A percentile compares a stretch with the other conserved stretches of the same genome.
These are phyloP conservation scores for Aleiodes leptofemur DNA, from an alignment of 2,888 invertebrate genomes.

Conservation along the genomic window DNA sequence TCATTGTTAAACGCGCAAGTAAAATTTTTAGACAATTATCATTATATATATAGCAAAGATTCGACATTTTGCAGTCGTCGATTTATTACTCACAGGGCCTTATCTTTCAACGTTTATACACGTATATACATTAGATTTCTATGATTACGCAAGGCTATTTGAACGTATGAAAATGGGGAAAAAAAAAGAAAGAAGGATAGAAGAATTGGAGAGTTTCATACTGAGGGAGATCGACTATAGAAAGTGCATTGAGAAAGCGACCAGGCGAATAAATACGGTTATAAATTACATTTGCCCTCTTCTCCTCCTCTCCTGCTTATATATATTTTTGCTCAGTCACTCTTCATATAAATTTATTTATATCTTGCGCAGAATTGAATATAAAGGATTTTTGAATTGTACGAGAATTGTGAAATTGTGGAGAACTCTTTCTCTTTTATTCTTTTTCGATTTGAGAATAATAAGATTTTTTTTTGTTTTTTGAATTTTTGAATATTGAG, in stretches of 20 bases:
- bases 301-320: slow-evolving; percentile 36
- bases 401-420: too few species aligned
- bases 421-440: too few species aligned
- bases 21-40: slow-evolving; percentile 1
- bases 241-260: slow-evolving; percentile 73
- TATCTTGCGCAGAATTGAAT: too few species aligned
- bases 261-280: slow-evolving; percentile 67
- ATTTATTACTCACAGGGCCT: slow-evolving; percentile 9
- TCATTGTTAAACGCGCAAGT: not conserved
- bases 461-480: too few species aligned
- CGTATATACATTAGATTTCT: not conserved
- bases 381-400: too few species aligned
- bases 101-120: not conserved
- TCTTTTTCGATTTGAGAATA: too few species aligned
- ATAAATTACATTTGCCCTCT: slow-evolving; percentile 68
- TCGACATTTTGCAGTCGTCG: not conserved
- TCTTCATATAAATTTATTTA: not conserved
- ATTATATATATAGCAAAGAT: not conserved
- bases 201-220: slow-evolving; percentile 46
- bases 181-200: slow-evolving; percentile 1
- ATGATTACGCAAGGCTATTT: slow-evolving; percentile 18
- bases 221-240: slow-evolving; percentile 65
- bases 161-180: not conserved
- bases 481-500: too few species aligned
- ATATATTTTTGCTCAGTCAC: slow-evolving; percentile 15